These are phyloP conservation scores for Polyommatus icarus DNA, from an alignment of 2,888 invertebrate species.

Conservation along the genomic window DNA sequence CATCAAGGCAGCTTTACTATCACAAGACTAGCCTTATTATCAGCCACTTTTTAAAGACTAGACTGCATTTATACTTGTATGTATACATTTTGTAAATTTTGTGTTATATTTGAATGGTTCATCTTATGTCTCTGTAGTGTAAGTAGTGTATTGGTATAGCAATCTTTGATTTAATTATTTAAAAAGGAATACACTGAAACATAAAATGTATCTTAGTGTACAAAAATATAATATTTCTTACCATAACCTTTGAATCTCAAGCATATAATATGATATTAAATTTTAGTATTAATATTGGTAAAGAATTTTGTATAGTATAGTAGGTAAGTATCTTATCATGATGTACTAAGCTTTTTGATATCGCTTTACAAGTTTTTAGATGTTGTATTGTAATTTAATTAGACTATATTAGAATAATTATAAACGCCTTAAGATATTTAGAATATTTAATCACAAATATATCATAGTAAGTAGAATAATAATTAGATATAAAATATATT, in stretches of 20 bases:
- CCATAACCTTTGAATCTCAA: background rate
- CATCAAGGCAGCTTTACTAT: background rate
- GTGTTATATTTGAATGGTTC: conserved; percentile 56
- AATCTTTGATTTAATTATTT: background rate
- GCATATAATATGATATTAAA: background rate
- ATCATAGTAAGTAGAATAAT: conserved; percentile 13
- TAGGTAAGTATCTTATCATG: conserved; percentile 52
- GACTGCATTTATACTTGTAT: conserved; percentile 57
- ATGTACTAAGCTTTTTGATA: conserved; percentile 43
- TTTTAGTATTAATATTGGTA: conserved; percentile 24
- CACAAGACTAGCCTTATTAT: conserved; percentile 45
- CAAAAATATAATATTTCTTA: background rate
- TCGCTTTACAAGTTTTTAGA: conserved; percentile 37
- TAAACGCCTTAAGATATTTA: conserved; percentile 26
- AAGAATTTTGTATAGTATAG: conserved; percentile 37
- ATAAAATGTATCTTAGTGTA: background rate
- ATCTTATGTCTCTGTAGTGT: background rate
- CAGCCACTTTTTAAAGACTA: conserved; percentile 54
- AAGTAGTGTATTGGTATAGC: background rate
- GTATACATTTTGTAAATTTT: conserved; percentile 52
- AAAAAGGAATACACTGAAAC: no score
- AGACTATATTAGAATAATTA: background rate
- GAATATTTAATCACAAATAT: conserved; percentile 27
- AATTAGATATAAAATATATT: background rate
- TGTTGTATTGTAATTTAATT: background rate